Evolutionary conservation across 2,888 invertebrate species (phyloP), one percentile per base, ranked within the genome.

Genomic region (Arctia plantaginis): DNA sequence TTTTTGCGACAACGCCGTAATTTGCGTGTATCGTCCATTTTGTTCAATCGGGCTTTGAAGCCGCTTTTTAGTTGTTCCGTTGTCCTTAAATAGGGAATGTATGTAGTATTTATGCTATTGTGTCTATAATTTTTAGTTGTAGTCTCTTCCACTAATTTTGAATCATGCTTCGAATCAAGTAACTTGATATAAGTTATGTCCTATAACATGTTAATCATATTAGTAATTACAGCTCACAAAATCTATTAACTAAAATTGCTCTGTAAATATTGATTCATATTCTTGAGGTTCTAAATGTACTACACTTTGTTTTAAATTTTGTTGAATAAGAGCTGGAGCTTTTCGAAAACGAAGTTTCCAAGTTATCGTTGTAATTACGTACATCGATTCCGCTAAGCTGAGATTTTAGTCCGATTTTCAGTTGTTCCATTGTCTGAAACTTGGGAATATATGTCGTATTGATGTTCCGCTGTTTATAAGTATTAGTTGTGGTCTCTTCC

Each of bases 141-240:
- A 23, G n/a, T 69, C 15, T 30, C 51, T 69, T 47, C 33, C 23
- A 30, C 27, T 44, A 71, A 15, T 27, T n/a, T 30, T 44, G 62
- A 35, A 20, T 20, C 10, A 27, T 51, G 35, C 51, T 39, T 55
- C 13, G 23, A 30, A 47, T 51, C 20, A 18, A 71, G 20, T 39
- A 66, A 51, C 66, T 35, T 23, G 39, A 65, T 2, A 41, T 30
- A 65, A 66, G 44, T 70, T 33, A 44, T 44, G 64, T 30, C 65
- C 71, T 71, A 66, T 71, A 71, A 71, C 47, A 71, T 71, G 41
- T 47, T 51, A 47, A 47, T 35, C 13, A 23, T 71, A 47, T 66
- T 66, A 66, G 2, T 44, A 20, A 66, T 41, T 66, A 39, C 30
- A 27, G 27, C 18, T 30, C 27, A 59, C 27, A 27, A 27, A 59